Base-by-base conservation (phyloP, 1,140 invertebrate genomes). In the Asobara japonica region DNA sequence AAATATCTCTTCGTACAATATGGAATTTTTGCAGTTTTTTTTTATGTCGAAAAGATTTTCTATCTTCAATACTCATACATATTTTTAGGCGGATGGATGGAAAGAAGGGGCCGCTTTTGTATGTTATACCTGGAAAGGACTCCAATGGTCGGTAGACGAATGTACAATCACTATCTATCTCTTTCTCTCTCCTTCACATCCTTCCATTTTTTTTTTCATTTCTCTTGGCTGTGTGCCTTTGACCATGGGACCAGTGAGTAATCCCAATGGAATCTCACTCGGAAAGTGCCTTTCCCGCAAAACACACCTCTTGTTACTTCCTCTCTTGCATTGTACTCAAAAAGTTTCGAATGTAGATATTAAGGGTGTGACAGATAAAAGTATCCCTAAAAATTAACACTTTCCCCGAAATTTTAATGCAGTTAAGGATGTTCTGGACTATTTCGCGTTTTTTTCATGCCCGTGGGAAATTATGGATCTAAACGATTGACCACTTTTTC, bases 201-300 rank as follows among this genome's bases (percentile, higher is more conserved):
- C 62, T 75, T 77, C 60, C 66, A 56, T 61, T n/a, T 64, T n/a
- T n/a, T 38, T 45, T 16, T 13, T 45, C 11, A 45, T 16, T 16
- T 16, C 13, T 72, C 36, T 33, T 31, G 29, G 48, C 67, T 31
- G 13, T 62, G 18, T 62, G 29, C 29, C 60, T 62, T 62, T 62
- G 60, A 62, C 60, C 60, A 62, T 62, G 60, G 51, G 51, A 62
- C 16, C 38, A 20, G 20, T 73, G 76, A 77, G 73, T 79, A 78
- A 80, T 79, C 74, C 75, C 36, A 71, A 13, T 33, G 78, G 76
- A 77, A 79, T 80, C 77, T 79, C 65, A 74, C 76, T 77, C 71
- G 76, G 73, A 75, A 77, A 77, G 72, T 65, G 61, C 61, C 74
- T 77, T 78, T 72, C 67, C 68, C 30, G 65, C 61, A 64, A 69